Evolutionary conservation across 2,113 vertebrate species (phyloP), one percentile per base, ranked within the genome.

Genomic region (Hippocampus mohnikei): DNA sequence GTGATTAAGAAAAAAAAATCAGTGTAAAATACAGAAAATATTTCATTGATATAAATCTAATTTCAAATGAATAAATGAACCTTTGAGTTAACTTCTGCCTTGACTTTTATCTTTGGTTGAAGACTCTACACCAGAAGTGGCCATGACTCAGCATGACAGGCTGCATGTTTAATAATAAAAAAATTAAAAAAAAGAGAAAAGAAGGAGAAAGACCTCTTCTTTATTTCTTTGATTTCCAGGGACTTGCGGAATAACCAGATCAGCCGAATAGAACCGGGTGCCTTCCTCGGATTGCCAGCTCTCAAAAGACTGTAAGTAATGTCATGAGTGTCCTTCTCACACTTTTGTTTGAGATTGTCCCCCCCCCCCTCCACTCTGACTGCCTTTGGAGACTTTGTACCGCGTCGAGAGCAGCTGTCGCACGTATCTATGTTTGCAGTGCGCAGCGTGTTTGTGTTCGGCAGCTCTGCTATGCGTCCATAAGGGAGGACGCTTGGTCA

Each of bases 301-400:
- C 92, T 99, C 52, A 99, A 98, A 89, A 91, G 93, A 92, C 90
- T 99, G 97, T 99, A 90, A 98, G 96, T 97, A 88, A 8, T n/a
- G 12, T 4, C 20, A 41, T 41, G 8, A 10, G 8, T 11, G 18
- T 21, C 37, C 16, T 65, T 25, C 23, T 18, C 7, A 11, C 12
- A 44, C 5, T 3, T 37, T 5, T 6, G 33, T 3, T 37, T 5
- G 29, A 33, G 29, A 33, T 33, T 33, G 29, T 33, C n/a, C n/a
- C n/a, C 1, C n/a, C 21, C 50, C 25, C 73, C 65, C 56, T 78
- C 46, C 12, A 11, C 64, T 5, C 10, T 2, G 67, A 25, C 20
- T 63, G 1, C 53, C 58, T 41, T 64, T 41, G 68, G 5, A 46
- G 63, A 65, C 41, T 44, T 25, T 0, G n/a, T 27, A 46, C n/a